These are phyloP conservation scores for Microctonus hyperodae DNA, from an alignment of 2,888 invertebrate species.

Conservation along the genomic window DNA sequence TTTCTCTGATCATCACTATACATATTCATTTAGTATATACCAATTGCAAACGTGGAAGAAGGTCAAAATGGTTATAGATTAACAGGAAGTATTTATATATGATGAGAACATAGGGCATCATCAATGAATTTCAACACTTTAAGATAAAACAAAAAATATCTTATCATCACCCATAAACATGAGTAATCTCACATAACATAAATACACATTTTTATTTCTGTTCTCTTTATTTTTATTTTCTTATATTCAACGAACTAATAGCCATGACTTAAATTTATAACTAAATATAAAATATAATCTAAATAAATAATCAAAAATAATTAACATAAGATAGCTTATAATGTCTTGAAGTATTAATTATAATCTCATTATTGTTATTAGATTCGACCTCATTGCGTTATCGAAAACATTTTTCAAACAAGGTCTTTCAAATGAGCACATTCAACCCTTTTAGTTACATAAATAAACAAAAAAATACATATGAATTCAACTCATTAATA, in stretches of 20 bases:
- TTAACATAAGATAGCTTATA: background rate
- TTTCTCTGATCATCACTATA: background rate
- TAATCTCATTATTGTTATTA: conserved; percentile 44
- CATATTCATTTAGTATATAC: no score
- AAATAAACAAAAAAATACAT: background rate
- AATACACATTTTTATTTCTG: background rate
- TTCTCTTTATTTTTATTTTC: no score
- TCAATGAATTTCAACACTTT: background rate
- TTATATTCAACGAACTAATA: background rate
- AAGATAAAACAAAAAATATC: background rate
- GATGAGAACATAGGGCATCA: background rate
- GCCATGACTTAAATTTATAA: background rate
- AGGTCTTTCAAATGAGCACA: conserved; percentile 28
- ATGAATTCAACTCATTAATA: conserved; percentile 10
- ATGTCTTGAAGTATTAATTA: conserved; percentile 27
- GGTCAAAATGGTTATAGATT: conserved; percentile 4
- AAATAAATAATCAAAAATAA: background rate
- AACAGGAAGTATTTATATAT: background rate
- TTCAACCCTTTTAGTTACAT: background rate
- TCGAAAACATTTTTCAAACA: conserved; percentile 30
- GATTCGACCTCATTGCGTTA: conserved; percentile 24
- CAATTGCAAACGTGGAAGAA: background rate
- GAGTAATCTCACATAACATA: background rate
- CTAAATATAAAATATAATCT: background rate
- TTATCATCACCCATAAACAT: background rate